Evolutionary conservation across 1,140 invertebrate genomes (phyloP).

Genomic region (Notospermus geniculatus): DNA sequence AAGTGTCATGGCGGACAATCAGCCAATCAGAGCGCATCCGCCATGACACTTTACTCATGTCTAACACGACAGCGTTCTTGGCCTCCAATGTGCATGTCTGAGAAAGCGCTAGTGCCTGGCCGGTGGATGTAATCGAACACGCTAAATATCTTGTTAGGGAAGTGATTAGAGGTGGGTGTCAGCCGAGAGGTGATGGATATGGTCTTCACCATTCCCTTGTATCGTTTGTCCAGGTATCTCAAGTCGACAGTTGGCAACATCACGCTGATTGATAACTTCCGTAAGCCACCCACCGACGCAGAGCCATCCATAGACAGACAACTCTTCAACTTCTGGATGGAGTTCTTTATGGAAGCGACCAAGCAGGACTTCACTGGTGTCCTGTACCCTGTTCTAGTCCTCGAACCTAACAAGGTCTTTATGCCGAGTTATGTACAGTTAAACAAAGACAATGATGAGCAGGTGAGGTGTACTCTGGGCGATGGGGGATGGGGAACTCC

Average conservation of each 20-base stretch:
- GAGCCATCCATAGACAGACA: conserved; percentile 48
- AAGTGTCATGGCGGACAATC: too few relatives aligned
- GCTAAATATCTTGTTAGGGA: too few relatives aligned
- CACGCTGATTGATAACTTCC: conserved; percentile 87
- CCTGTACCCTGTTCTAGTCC: conserved; percentile 66
- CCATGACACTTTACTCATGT: too few relatives aligned
- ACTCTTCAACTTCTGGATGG: conserved; percentile 96
- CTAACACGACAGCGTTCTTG: too few relatives aligned
- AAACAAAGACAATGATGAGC: conserved; percentile 73
- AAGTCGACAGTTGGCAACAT: conserved; percentile 99
- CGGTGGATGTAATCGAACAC: too few relatives aligned
- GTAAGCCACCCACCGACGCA: conserved; percentile 62
- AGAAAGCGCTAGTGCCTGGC: too few relatives aligned
- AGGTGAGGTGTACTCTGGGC: conserved; percentile 19
- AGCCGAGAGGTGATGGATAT: neutral
- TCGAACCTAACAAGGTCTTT: conserved; percentile 89
- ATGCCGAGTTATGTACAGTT: conserved; percentile 95
- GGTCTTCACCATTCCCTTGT: too few relatives aligned
- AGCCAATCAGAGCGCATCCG: too few relatives aligned
- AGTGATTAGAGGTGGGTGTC: neutral
- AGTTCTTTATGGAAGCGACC: conserved; percentile 95
- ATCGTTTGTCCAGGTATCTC: conserved; percentile 69
- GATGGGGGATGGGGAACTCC: neutral
- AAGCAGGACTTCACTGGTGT: conserved; percentile 51
- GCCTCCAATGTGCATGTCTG: too few relatives aligned